Conservation (phyloP, 2,888 invertebrate species). For the Polydrusus tereticollis region DNA sequence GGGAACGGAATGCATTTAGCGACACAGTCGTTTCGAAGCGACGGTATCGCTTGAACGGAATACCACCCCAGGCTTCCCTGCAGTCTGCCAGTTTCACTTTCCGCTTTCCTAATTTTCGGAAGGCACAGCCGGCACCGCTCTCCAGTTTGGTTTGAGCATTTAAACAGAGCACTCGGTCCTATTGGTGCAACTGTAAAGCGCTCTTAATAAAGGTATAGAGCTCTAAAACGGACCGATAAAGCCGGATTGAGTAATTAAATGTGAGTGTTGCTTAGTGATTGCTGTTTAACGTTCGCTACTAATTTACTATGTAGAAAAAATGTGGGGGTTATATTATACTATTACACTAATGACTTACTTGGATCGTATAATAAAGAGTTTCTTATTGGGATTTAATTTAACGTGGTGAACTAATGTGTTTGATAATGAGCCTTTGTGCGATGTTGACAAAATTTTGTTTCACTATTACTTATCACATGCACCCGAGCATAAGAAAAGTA, state of each 20-base stretch:
- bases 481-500: no score
- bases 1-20: no score
- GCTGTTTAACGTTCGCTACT: background rate
- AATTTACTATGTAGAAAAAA: background rate
- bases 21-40: no score
- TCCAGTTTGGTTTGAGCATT: constrained; percentile 24
- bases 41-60: background rate
- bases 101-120: constrained; percentile 32
- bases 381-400: no score
- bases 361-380: no score
- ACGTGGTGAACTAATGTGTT: no score
- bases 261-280: background rate
- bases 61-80: constrained; percentile 4
- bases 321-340: background rate
- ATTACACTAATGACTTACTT: no score
- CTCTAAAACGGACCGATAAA: background rate
- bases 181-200: constrained; percentile 14
- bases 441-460: no score
- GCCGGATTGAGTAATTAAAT: background rate
- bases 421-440: no score
- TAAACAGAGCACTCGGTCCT: constrained; percentile 15
- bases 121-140: constrained; percentile 3
- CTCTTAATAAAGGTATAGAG: background rate
- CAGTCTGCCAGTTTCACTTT: constrained; percentile 44
- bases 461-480: no score